Evolutionary conservation across 1,140 invertebrate genomes (phyloP).

Genomic region (Pectinophora gossypiella): DNA sequence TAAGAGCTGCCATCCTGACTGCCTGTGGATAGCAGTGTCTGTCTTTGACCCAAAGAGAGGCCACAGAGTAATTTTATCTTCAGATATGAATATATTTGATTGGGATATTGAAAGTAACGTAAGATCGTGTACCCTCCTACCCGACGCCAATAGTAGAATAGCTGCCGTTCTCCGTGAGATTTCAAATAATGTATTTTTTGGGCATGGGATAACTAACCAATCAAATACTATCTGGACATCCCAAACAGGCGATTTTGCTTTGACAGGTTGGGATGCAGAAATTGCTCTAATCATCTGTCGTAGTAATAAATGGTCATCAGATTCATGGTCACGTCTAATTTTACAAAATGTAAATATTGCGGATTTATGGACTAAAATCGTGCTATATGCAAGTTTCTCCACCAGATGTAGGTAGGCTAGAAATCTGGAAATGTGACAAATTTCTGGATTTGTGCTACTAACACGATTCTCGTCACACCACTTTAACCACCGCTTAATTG

Average conservation of each 20-base stretch:
- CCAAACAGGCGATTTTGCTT: slow-evolving; percentile 4
- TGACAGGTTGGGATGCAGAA: neutral
- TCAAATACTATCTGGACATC: neutral
- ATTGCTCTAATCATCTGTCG: neutral
- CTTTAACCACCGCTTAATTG: neutral
- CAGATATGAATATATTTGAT: neutral
- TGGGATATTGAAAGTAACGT: slow-evolving; percentile 4
- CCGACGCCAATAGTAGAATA: slow-evolving; percentile 7
- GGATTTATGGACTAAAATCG: too few species aligned
- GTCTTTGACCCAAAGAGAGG: slow-evolving; percentile 12
- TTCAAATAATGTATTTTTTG: neutral
- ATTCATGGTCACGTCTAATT: neutral
- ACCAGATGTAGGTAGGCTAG: neutral
- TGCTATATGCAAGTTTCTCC: too few species aligned
- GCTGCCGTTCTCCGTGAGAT: neutral
- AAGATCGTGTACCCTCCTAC: slow-evolving; percentile 11
- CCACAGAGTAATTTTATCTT: neutral
- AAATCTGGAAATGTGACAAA: neutral
- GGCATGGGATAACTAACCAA: neutral
- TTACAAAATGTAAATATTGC: too few species aligned
- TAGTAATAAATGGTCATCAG: neutral
- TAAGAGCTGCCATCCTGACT: slow-evolving; percentile 7
- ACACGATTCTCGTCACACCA: neutral
- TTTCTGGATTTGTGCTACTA: neutral
- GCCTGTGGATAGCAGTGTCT: neutral